Evolutionary conservation across 2,797 vertebrate species (phyloP), one percentile per base, ranked within the genome.

Genomic region (Catostomus latipinnis): DNA sequence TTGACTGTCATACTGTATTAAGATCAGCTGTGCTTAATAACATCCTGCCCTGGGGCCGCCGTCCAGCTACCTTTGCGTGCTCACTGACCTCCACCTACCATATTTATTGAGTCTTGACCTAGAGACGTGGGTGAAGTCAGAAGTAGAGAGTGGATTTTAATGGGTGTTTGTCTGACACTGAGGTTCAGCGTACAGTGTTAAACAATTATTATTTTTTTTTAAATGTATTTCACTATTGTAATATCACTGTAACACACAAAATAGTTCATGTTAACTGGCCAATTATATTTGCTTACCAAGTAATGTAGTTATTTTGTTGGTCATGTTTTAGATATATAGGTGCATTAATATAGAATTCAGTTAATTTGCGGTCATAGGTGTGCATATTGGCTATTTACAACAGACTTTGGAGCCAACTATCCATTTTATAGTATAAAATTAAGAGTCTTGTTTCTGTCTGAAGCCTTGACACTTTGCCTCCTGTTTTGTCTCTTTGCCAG

Each of bases 21-120:
- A 81, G 63, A 87, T 87, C 82, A 84, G 81, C 50, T 74, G 75
- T 74, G 75, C 60, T 63, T 82, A 83, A 87, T 87, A 87, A 83
- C 46, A 57, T 58, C 72, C 73, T 84, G 81, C 78, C 86, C 71
- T 45, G 67, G 49, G 86, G 86, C 70, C 75, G 56, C 13, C 18
- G 68, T 78, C 76, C 71, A 80, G 65, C 76, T 80, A 73, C 70
- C 66, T 68, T 81, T 68, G 73, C n/a, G 43, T 56, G 66, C 49
- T 34, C 68, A 10, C 49, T 78, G 80, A 77, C 80, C 80, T 80
- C 77, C 67, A 22, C 53, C 65, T 80, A 45, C 60, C 62, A 22
- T 68, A 63, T 82, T 81, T 80, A 74, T 83, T 63, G 52, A 49
- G 22, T 34, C 18, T 8, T 57, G 58, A 80, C 65, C 65, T 80